A percentile compares a stretch with the other conserved stretches of the same genome.
Conservation (phyloP, 2,113 vertebrate species). For the Setophaga kirtlandii region DNA sequence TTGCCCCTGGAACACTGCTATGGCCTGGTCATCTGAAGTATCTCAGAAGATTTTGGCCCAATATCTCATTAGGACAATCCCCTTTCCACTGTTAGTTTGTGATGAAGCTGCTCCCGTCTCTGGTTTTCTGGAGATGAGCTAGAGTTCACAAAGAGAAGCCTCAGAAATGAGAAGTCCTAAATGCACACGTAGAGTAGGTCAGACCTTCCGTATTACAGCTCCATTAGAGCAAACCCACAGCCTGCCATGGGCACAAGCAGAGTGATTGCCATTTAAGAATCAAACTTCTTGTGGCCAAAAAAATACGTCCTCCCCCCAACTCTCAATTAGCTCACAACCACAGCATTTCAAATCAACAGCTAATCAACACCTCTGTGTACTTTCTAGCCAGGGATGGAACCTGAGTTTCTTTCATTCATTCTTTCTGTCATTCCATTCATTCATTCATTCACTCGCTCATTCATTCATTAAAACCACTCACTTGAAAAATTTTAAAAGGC, state of each 20-base stretch:
- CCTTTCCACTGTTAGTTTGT: background rate
- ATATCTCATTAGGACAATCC: background rate
- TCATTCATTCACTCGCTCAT: background rate
- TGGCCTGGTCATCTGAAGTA: background rate
- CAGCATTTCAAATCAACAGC: background rate
- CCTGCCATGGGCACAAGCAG: background rate
- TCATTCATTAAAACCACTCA: background rate
- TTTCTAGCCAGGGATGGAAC: background rate
- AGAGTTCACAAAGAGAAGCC: background rate
- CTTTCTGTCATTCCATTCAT: background rate
- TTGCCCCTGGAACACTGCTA: background rate
- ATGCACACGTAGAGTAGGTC: background rate
- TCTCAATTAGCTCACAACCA: background rate
- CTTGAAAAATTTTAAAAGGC: too few relatives aligned
- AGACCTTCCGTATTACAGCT: background rate
- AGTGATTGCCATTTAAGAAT: background rate
- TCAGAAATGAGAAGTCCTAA: background rate
- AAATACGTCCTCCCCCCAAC: rapidly evolving
- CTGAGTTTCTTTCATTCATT: background rate
- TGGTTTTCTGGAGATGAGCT: background rate
- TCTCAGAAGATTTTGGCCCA: background rate
- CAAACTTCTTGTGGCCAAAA: background rate
- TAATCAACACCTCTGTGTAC: background rate
- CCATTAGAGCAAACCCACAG: background rate
- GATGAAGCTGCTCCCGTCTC: background rate